A percentile compares a stretch with the other conserved stretches of the same genome.
Conservation (phyloP, 2,113 vertebrate genomes). For the Salvator merianae region DNA sequence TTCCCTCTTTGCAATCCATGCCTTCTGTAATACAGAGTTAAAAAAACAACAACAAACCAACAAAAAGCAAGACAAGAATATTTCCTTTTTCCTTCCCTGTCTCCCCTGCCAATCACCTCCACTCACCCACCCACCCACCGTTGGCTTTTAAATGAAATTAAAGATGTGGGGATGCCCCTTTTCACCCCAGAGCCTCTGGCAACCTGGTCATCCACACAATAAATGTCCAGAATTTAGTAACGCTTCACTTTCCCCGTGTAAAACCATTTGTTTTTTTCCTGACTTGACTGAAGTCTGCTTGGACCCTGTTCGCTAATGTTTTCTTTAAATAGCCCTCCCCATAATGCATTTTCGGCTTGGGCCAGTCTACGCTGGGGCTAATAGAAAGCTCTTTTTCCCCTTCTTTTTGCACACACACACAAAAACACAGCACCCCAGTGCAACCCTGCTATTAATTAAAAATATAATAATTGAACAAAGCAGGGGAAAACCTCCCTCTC, state of each 20-base stretch:
- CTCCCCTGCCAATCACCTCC: too few relatives aligned
- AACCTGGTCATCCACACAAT: slow-evolving; percentile 77
- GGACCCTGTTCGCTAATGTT: slow-evolving; percentile 76
- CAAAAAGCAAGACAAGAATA: slow-evolving; percentile 48
- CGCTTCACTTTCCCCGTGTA: slow-evolving; percentile 72
- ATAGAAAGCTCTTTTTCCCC: slow-evolving; percentile 47
- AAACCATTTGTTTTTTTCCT: slow-evolving; percentile 75
- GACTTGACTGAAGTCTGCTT: slow-evolving; percentile 71
- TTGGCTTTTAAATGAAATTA: too few relatives aligned
- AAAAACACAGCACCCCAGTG: slow-evolving; percentile 33
- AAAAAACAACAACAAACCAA: slow-evolving; percentile 22
- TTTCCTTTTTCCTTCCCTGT: slow-evolving; percentile 56
- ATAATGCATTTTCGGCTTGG: slow-evolving; percentile 63
- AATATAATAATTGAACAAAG: slow-evolving; percentile 57
- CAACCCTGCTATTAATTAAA: slow-evolving; percentile 80
- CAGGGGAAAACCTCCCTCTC: slow-evolving; percentile 13
- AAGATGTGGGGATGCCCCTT: slow-evolving; percentile 45
- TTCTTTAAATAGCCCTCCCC: slow-evolving; percentile 75
- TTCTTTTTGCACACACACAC: background rate
- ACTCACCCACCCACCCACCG: too few relatives aligned
- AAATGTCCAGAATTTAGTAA: slow-evolving; percentile 79
- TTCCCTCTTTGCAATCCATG: slow-evolving; percentile 35
- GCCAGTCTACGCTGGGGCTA: slow-evolving; percentile 66
- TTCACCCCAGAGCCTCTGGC: slow-evolving; percentile 75
- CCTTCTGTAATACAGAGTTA: slow-evolving; percentile 63